Evolutionary conservation across 2,113 vertebrate genomes (phyloP), one percentile per base, ranked within the genome.

Genomic region (Laticauda laticaudata): DNA sequence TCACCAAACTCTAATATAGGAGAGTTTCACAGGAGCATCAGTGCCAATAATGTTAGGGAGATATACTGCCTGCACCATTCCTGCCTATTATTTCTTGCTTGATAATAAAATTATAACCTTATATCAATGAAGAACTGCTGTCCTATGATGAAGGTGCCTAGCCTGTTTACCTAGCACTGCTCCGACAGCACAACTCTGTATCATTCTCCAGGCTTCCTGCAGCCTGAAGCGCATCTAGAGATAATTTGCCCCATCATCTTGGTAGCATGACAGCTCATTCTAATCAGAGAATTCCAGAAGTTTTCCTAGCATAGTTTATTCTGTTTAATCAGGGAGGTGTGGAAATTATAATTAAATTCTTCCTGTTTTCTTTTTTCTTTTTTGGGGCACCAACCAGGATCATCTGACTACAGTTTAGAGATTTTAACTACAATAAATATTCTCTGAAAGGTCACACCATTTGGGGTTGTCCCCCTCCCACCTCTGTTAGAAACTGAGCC

Each of bases 381-480:
- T 2, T 57, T 23, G 21, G 24, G 54, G 61, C 2, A 92, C 21
- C 59, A 45, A 3, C 26, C 21, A 51, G 26, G 56, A 90, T 86
- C 39, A 90, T 86, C 39, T 24, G 45, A 43, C 23, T 29, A 48
- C 23, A 34, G 14, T 91, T 56, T 45, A 85, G 92, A 91, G 88
- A 94, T 48, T 87, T 54, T n/a, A 87, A 48, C 26, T 10, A 26
- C 51, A 61, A 18, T 81, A 51, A 57, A 1, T 56, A 92, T 89
- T 95, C 43, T 53, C 93, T 53, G 75, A 88, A 96, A 95, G 95
- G 94, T 95, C 90, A 87, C 51, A 86, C 54, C 90, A 91, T 89
- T 91, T 92, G 2, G 8, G 29, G 53, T 88, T 90, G 88, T 56
- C 23, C 54, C 21, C 23, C 14, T 7, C 48, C 8, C 48, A 48